Evolutionary conservation across 1,140 invertebrate genomes (phyloP).

Genomic region (Zaprionus ghesquierei): DNA sequence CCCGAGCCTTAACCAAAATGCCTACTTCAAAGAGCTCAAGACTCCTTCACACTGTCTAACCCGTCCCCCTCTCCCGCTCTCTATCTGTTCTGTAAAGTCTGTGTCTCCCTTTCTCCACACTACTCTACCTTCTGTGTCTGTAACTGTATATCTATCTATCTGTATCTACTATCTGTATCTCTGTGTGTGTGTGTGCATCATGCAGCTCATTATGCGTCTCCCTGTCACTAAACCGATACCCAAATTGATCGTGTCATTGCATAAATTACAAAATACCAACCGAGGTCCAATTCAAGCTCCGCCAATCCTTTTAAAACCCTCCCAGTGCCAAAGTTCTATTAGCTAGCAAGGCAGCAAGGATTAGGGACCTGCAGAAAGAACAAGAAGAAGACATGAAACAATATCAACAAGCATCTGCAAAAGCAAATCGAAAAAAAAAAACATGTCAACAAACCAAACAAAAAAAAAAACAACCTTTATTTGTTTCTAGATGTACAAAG

Average conservation of each 20-base stretch:
- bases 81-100: constrained; percentile 22
- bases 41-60: constrained; percentile 38
- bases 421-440: constrained; percentile 14
- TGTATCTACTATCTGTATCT: constrained; percentile 50
- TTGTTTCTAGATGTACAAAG: constrained; percentile 93
- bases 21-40: constrained; percentile 53
- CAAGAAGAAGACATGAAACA: constrained; percentile 27
- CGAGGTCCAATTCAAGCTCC: constrained; percentile 25
- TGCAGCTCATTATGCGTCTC: constrained; percentile 33
- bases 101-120: constrained; percentile 1
- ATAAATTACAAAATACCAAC: constrained; percentile 29
- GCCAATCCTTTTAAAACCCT: constrained; percentile 20
- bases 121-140: constrained; percentile 24
- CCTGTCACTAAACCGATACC: constrained; percentile 56
- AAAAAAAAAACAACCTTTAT: too few relatives aligned
- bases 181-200: constrained; percentile 34
- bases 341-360: constrained; percentile 41
- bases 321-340: constrained; percentile 66
- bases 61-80: not conserved
- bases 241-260: constrained; percentile 62
- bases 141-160: constrained; percentile 28
- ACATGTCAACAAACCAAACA: constrained; percentile 29
- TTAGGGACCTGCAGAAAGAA: not conserved
- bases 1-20: constrained; percentile 33
- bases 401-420: constrained; percentile 7